phyloP scores from a whole-genome alignment of 2,888 invertebrate genomes.

The Gerris lacustris region DNA sequence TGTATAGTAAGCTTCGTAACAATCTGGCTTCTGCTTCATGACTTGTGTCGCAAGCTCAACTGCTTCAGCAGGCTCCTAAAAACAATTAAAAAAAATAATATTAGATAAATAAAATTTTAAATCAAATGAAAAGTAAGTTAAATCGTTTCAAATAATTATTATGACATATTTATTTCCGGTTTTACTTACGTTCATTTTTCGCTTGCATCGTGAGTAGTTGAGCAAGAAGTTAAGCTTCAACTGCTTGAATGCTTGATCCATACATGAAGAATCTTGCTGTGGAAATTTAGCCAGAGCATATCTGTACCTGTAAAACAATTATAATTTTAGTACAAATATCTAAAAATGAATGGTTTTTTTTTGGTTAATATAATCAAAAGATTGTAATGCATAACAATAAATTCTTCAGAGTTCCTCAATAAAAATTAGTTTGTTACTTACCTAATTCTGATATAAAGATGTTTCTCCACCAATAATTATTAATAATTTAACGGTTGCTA shows the following conservation, averaged over 20 bases:
- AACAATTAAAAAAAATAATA: conserved; percentile 28
- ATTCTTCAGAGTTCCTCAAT: too few relatives aligned
- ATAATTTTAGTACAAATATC: too few relatives aligned
- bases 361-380: too few relatives aligned
- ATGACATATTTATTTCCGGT: background rate
- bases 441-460: too few relatives aligned
- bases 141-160: too few relatives aligned
- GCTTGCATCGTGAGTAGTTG: conserved; percentile 82
- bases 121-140: background rate
- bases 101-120: background rate
- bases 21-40: conserved; percentile 67
- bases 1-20: conserved; percentile 87
- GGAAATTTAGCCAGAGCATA: conserved; percentile 87
- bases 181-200: conserved; percentile 81
- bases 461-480: too few relatives aligned
- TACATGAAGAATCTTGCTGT: conserved; percentile 40
- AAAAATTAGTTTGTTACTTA: too few relatives aligned
- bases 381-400: too few relatives aligned
- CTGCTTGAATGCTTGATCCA: conserved; percentile 67
- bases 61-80: conserved; percentile 70
- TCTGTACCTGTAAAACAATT: conserved; percentile 46
- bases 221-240: conserved; percentile 77
- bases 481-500: too few relatives aligned
- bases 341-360: too few relatives aligned
- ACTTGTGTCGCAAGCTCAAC: conserved; percentile 80